Base-by-base conservation (phyloP, 2,797 vertebrate species). In the Bovichtus diacanthus region DNA sequence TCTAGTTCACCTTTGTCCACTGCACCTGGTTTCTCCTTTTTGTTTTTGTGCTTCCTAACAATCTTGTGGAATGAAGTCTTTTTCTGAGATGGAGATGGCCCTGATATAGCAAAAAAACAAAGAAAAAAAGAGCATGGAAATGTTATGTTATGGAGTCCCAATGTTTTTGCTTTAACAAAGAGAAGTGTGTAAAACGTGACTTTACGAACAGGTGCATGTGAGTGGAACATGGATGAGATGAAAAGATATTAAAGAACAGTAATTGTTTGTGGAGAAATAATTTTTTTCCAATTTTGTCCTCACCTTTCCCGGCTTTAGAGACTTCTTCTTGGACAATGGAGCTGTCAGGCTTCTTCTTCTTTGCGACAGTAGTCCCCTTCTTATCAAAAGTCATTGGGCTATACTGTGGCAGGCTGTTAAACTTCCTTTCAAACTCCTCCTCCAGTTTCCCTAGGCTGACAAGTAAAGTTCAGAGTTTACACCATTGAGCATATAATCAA, bases 341-440 rank as follows among this genome's bases (percentile, higher is more conserved):
- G 88, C 92, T 78, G 85, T 96, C 91, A 0, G 46, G 36, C 92
- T 97, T 99, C 89, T 97, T 98, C 94, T 97, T 99, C 94, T 98
- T 99, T 67, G 95, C 92, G 19, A 97, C 95, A 54, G 96, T 74
- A 34, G 92, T 90, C 82, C 95, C 97, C 94, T 97, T 99, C 91
- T 97, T 97, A 92, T 99, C 98, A 93, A 99, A 99, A 23, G 97
- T 97, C 92, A 98, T 87, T 49, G 98, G 98, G 90, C 96, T 99
- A 84, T 97, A 99, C 87, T 99, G 98, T 75, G 98, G 98, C 66
- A 99, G 96, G 94, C 97, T 99, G 95, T 98, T 99, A 91, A 99
- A 99, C 94, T 99, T 99, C 94, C 98, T 98, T 92, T 98, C 98
- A 96, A 99, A 99, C 94, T 99, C 98, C 91, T 99, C 97, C 93